Evolutionary conservation across 2,797 vertebrate genomes (phyloP), one percentile per base, ranked within the genome.

Genomic region (Fistularia tabacaria): DNA sequence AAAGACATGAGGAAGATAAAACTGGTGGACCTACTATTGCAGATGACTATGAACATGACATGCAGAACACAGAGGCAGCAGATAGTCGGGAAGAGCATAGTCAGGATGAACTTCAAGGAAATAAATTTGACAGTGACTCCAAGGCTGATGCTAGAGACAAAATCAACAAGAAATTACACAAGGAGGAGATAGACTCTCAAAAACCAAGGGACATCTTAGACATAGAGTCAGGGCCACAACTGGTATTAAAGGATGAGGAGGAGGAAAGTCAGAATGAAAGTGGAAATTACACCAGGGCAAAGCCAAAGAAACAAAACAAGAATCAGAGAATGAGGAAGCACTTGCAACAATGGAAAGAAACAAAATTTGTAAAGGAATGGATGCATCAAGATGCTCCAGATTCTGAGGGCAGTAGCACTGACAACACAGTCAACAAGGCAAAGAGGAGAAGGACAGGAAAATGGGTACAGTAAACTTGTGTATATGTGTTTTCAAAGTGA

Each of bases 381-480:
- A 68, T 25, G 42, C 71, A 59, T 13, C 59, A 50, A 59, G 70
- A 66, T 12, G 40, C 62, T 42, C 63, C 51, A 14, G 73, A 75
- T 42, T 46, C 74, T 14, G 79, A 74, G n/a, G 49, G 47, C 43
- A 57, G 63, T 55, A 71, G 38, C 62, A 50, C 8, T n/a, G 80
- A 80, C 52, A 83, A 74, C 14, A 62, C 58, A 41, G 74, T 52
- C 36, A 76, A 78, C 13, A 77, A 80, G 64, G 55, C 80, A 37
- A 83, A 77, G 66, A 67, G 64, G 59, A 84, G 77, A 63, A 78
- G 75, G 56, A 73, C 82, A 7, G 86, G 88, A 8, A 91, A 90
- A 87, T 89, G 89, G 91, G 91, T 92, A 88, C 76, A 10, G 13
- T 6, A 36, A 12, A 38, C 13, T 40, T 9, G 9, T 48, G 10